These are phyloP conservation scores for Atethmia centrago DNA, from an alignment of 2,888 invertebrate genomes.

Conservation along the genomic window DNA sequence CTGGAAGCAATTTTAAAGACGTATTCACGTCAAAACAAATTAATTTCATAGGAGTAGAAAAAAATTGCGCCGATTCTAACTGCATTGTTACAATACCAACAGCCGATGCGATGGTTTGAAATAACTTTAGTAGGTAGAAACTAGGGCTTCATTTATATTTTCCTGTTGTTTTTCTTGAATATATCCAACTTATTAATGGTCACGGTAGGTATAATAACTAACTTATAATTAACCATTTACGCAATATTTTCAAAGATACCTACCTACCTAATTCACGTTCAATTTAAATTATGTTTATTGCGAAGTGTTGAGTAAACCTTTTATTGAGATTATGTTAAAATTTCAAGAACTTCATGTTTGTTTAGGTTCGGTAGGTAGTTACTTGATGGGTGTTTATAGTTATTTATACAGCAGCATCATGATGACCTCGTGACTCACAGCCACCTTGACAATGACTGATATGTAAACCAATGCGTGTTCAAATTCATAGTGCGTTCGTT, in stretches of 20 bases:
- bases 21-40: too few relatives aligned
- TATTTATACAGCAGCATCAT: conserved; percentile 64
- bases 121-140: not conserved
- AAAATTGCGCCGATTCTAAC: not conserved
- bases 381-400: conserved; percentile 61
- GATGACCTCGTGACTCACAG: conserved; percentile 72
- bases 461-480: conserved; percentile 64
- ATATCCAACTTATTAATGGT: conserved; percentile 6
- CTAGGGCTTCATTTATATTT: conserved; percentile 11
- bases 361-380: conserved; percentile 66
- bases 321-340: conserved; percentile 29
- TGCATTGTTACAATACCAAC: not conserved
- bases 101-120: not conserved
- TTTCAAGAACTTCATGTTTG: conserved; percentile 67
- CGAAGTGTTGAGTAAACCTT: conserved; percentile 42
- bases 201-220: conserved; percentile 18
- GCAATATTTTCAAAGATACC: conserved; percentile 6
- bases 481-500: conserved; percentile 71
- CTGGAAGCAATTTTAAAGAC: too few relatives aligned
- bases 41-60: conserved; percentile 1
- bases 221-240: conserved; percentile 34
- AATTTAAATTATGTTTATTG: conserved; percentile 34
- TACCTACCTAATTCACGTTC: not conserved
- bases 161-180: conserved; percentile 24
- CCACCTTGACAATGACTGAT: conserved; percentile 72